These are phyloP conservation scores for Circaetus gallicus DNA, from an alignment of 2,113 vertebrate species.

Conservation along the genomic window DNA sequence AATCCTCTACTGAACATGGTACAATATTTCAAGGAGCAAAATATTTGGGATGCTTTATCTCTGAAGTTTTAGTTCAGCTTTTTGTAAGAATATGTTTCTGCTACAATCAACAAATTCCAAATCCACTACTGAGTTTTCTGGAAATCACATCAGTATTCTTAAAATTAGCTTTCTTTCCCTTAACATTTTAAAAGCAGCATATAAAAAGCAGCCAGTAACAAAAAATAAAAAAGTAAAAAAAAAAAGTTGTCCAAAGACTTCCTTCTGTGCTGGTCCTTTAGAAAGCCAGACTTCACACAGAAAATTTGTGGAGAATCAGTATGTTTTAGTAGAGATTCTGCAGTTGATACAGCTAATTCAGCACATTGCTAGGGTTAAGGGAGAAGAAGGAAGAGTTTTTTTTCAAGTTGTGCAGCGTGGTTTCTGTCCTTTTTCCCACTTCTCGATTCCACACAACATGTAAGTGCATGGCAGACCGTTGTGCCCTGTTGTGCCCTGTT, in stretches of 20 bases:
- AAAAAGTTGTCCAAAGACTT: not conserved
- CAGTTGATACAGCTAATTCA: not conserved
- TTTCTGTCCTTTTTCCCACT: not conserved
- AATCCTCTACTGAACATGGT: not conserved
- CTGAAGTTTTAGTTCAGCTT: not conserved
- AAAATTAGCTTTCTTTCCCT: not conserved
- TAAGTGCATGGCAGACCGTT: not conserved
- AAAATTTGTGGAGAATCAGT: not conserved
- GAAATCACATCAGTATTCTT: not conserved
- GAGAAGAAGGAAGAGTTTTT: not conserved
- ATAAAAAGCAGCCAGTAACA: not conserved
- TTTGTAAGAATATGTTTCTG: not conserved
- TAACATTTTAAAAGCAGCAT: not conserved
- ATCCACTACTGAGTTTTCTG: not conserved
- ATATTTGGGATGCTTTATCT: not conserved
- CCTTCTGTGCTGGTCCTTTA: not conserved
- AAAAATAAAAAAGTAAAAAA: not conserved
- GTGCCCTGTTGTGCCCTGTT: not conserved
- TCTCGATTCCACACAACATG: fast-evolving
- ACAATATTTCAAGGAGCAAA: not conserved
- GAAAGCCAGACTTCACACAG: not conserved
- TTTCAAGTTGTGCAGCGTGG: not conserved
- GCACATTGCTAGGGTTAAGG: not conserved
- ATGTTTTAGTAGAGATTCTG: not conserved
- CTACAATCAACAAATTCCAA: not conserved